Conservation (phyloP, 2,888 invertebrate genomes). For the Epiblema foenella region DNA sequence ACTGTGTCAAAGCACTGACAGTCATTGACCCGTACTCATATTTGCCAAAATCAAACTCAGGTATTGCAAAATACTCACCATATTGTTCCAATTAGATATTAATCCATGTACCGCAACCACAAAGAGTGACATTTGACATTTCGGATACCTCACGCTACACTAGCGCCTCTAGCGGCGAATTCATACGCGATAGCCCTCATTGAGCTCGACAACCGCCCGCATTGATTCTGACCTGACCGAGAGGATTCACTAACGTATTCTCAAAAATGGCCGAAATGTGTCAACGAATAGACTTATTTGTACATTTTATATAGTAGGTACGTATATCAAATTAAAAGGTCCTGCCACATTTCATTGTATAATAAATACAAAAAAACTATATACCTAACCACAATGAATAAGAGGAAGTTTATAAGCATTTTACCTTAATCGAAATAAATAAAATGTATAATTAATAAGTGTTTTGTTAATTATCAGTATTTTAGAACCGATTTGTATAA, state of each 20-base stretch:
- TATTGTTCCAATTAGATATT: too few species aligned
- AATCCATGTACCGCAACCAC: too few species aligned
- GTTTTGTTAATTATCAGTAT: slow-evolving; percentile 8
- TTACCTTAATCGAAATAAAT: slow-evolving; percentile 8
- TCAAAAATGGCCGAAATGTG: too few species aligned
- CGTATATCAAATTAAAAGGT: background rate
- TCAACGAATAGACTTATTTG: background rate
- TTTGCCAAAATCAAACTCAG: too few species aligned
- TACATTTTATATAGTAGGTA: background rate
- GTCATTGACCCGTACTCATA: too few species aligned
- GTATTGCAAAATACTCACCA: too few species aligned
- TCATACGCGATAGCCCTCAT: too few species aligned
- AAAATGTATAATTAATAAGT: background rate
- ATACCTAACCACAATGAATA: background rate
- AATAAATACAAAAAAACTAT: background rate
- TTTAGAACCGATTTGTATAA: background rate
- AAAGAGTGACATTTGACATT: too few species aligned
- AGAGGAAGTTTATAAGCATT: background rate
- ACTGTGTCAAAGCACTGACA: too few species aligned
- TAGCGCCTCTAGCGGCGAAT: too few species aligned
- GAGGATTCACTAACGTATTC: background rate
- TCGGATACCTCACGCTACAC: too few species aligned
- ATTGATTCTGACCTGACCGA: background rate
- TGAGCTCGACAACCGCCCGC: background rate
- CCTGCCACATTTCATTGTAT: background rate